Percentiles rank a stretch among this genome's conserved stretches.
These are phyloP conservation scores for Catagonus wagneri DNA, from an alignment of 2,113 vertebrate species.

Conservation along the genomic window DNA sequence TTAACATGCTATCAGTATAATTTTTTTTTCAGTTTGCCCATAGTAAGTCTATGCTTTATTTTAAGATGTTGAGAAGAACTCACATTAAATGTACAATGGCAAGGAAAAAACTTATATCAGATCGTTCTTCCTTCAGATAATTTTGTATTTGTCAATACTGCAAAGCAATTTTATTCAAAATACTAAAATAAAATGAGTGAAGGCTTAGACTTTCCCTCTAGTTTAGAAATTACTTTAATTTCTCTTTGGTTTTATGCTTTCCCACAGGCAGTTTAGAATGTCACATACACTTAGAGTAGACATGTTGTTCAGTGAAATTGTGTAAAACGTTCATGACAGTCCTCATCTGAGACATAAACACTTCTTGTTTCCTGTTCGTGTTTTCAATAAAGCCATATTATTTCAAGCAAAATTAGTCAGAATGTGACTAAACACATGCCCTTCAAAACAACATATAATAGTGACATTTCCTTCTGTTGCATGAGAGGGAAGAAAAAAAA, in stretches of 20 bases:
- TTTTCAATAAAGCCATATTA: slow-evolving; percentile 63
- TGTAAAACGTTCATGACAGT: slow-evolving; percentile 60
- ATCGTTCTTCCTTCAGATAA: not conserved
- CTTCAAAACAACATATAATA: slow-evolving; percentile 55
- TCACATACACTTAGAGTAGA: slow-evolving; percentile 72
- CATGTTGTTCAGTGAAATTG: slow-evolving; percentile 45
- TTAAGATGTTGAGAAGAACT: not conserved
- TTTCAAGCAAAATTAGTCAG: slow-evolving; percentile 65
- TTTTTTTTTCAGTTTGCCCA: not conserved
- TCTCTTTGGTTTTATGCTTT: slow-evolving; percentile 73
- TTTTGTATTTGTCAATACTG: slow-evolving; percentile 4
- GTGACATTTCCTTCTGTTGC: slow-evolving; percentile 49
- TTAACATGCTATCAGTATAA: not conserved
- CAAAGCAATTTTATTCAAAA: slow-evolving; percentile 40
- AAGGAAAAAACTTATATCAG: not conserved
- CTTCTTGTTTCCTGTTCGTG: slow-evolving; percentile 51
- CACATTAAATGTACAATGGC: not conserved
- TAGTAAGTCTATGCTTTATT: not conserved
- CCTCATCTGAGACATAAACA: slow-evolving; percentile 69
- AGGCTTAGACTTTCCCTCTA: not conserved
- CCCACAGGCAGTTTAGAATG: slow-evolving; percentile 72
- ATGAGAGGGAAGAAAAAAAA: slow-evolving; percentile 34
- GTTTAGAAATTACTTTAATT: slow-evolving; percentile 74
- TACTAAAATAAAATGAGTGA: slow-evolving; percentile 47
- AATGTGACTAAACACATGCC: slow-evolving; percentile 56